These are phyloP conservation scores for Megalops atlanticus DNA, from an alignment of 2,113 vertebrate species.

Conservation along the genomic window DNA sequence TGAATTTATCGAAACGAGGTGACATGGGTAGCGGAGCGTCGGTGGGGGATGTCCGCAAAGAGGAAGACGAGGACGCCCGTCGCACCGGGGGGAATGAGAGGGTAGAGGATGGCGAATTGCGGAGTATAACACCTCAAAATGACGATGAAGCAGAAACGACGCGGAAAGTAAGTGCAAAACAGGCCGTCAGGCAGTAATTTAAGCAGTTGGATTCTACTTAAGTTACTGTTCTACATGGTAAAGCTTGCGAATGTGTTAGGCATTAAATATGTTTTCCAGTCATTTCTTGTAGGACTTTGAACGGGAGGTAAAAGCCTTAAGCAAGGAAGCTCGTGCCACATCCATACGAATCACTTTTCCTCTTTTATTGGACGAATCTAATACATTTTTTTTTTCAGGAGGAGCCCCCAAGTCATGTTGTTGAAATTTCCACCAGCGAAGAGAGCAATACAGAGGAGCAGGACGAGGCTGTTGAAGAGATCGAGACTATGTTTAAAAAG, in stretches of 20 bases:
- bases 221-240: too few species aligned
- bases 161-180: neutral
- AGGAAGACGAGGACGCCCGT: neutral
- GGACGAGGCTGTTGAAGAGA: constrained; percentile 7
- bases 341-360: neutral
- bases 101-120: neutral
- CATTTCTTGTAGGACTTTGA: too few species aligned
- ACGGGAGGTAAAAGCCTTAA: too few species aligned
- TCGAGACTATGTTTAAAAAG: constrained; percentile 4
- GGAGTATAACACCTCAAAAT: neutral
- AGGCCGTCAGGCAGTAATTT: too few species aligned
- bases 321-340: too few species aligned
- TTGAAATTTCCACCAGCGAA: neutral
- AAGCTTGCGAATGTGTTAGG: neutral
- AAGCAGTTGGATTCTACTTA: too few species aligned
- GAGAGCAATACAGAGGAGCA: neutral
- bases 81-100: fast-evolving
- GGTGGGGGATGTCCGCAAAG: constrained; percentile 29
- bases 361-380: neutral
- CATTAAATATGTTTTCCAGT: too few species aligned
- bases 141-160: neutral
- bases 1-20: neutral
- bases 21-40: constrained; percentile 43
- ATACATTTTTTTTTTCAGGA: neutral
- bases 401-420: neutral